A percentile compares a stretch with the other conserved stretches of the same genome.
Evolutionary conservation across 2,797 vertebrate species (phyloP).

Genomic region (Artibeus jamaicensis): DNA sequence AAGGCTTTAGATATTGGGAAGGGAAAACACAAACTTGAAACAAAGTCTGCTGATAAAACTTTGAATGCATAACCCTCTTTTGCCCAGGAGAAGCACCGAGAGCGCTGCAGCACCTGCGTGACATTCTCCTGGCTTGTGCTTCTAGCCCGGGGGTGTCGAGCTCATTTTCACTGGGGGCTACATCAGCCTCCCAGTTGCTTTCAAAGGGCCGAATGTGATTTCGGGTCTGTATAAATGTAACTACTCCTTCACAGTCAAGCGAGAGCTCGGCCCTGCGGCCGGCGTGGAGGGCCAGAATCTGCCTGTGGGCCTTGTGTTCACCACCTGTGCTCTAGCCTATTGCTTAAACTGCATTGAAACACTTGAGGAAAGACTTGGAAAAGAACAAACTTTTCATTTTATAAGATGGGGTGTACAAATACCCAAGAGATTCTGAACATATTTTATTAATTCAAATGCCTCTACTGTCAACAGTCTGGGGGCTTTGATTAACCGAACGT

Average conservation of each 20-base stretch:
- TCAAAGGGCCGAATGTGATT: no score
- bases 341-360: neutral
- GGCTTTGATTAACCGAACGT: neutral
- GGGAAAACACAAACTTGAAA: slow-evolving; percentile 4
- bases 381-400: neutral
- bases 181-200: no score
- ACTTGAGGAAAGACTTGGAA: neutral
- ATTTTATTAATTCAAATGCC: neutral
- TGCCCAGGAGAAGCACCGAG: neutral
- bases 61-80: neutral
- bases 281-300: no score
- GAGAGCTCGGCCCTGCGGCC: no score
- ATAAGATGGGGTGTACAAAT: neutral
- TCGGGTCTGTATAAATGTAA: no score
- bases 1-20: neutral
- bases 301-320: no score
- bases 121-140: neutral
- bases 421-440: neutral
- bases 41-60: neutral
- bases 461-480: neutral
- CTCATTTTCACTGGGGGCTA: no score
- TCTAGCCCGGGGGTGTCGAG: no score
- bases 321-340: neutral
- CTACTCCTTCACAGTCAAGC: no score
- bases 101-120: neutral